Base-by-base conservation (phyloP, 2,113 vertebrate species). In the Merops nubicus region DNA sequence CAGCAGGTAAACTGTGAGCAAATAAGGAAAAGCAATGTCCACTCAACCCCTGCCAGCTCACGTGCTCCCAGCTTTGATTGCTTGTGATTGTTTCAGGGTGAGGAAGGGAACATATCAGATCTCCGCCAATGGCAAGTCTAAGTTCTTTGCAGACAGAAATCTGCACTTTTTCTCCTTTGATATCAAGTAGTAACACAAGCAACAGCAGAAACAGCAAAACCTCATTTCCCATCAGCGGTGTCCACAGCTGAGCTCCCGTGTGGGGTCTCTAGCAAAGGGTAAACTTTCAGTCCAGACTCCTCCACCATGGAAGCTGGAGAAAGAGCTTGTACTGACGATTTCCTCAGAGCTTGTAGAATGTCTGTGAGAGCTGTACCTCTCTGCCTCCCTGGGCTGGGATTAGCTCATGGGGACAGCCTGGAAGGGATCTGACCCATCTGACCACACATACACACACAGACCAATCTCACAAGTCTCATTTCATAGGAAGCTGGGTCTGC, bases 401-500 rank as follows among this genome's bases (percentile, higher is more conserved):
- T 51, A 83, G 29, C 45, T 83, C 18, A 20, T 13, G 12, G 34
- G 43, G 13, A 60, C 64, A 63, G 10, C n/a, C 45, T 79, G 36
- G 81, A 87, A 67, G 38, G 45, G 20, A 14, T 50, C 29, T 89
- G 50, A 45, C 16, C 50, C 19, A 57, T 45, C 40, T 47, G 22
- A 12, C 22, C 13, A 16, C 23, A 14, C 15, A 34, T 4, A 7
- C 12, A 31, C 12, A 31, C 26, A 25, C 3, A 33, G 8, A 78
- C n/a, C 19, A 67, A 56, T 51, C 0, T 0, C 36, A 23, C 2
- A 1, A 68, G 26, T 42, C 17, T 82, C 0, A 0, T 34, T 79
- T 63, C 2, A 0, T 28, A 34, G 33, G 29, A 88, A 93, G 60
- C 10, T 11, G 10, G 21, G 9, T 36, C 70, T 47, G 33, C 59